These are phyloP conservation scores for Mesochorus sp. DNA, from an alignment of 2,888 invertebrate genomes.

Conservation along the genomic window DNA sequence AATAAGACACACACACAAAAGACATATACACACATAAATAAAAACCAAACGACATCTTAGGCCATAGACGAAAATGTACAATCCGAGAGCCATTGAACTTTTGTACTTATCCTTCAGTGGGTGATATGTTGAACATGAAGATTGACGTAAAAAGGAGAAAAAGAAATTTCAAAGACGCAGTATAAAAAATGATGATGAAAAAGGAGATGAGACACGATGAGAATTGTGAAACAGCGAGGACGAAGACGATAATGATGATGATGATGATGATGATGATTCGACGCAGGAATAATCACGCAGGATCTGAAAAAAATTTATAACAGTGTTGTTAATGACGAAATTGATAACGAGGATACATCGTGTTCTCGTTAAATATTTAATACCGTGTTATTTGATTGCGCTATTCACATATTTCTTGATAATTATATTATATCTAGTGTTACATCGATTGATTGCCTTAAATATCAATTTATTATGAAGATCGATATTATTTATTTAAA, in stretches of 20 bases:
- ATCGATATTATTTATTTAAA: no score
- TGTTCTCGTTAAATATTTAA: neutral
- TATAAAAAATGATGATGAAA: constrained; percentile 29
- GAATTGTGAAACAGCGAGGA: constrained; percentile 29
- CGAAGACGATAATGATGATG: constrained; percentile 51
- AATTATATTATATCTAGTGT: neutral
- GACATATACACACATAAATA: constrained; percentile 30
- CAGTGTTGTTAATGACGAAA: neutral
- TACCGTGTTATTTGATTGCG: neutral
- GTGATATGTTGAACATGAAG: constrained; percentile 61
- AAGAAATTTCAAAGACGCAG: constrained; percentile 23
- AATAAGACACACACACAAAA: constrained; percentile 22
- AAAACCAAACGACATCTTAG: constrained; percentile 33
- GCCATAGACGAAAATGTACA: constrained; percentile 57
- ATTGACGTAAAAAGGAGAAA: constrained; percentile 40
- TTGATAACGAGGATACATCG: neutral
- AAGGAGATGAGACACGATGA: neutral
- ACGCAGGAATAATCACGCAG: constrained; percentile 47
- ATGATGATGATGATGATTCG: constrained; percentile 60
- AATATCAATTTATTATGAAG: neutral
- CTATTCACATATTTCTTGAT: neutral
- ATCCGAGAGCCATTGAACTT: constrained; percentile 68
- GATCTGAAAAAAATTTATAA: constrained; percentile 21
- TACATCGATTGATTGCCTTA: constrained; percentile 1
- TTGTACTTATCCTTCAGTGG: constrained; percentile 71